These are phyloP conservation scores for Plagodis pulveraria DNA, from an alignment of 2,888 invertebrate species.

Conservation along the genomic window DNA sequence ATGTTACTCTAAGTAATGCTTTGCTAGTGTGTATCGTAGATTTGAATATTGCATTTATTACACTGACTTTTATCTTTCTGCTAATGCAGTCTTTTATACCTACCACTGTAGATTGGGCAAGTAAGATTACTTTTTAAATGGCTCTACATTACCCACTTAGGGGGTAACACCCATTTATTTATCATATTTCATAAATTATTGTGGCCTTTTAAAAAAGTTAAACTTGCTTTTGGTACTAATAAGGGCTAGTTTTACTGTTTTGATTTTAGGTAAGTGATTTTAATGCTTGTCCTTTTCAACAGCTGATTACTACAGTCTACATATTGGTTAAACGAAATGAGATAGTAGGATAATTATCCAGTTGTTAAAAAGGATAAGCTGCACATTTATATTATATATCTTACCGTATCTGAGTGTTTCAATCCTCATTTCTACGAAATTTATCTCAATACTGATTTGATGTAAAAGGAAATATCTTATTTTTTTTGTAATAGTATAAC, in stretches of 20 bases:
- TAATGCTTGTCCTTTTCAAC: slow-evolving; percentile 57
- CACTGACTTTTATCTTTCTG: slow-evolving; percentile 38
- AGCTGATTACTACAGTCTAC: slow-evolving; percentile 36
- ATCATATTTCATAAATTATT: slow-evolving; percentile 80
- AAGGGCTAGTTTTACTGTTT: slow-evolving; percentile 68
- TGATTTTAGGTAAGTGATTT: slow-evolving; percentile 62
- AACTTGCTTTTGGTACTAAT: slow-evolving; percentile 79
- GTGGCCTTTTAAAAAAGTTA: slow-evolving; percentile 78
- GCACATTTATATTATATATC: slow-evolving; percentile 43
- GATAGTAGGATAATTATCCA: slow-evolving; percentile 24
- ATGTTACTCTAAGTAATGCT: slow-evolving; percentile 50
- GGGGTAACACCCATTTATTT: slow-evolving; percentile 74
- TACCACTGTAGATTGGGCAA: slow-evolving; percentile 71
- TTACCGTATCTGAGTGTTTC: slow-evolving; percentile 53
- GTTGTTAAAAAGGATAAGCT: slow-evolving; percentile 57
- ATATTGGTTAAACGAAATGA: slow-evolving; percentile 5
- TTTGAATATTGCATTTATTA: slow-evolving; percentile 63
- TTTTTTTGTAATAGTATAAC: slow-evolving; percentile 61
- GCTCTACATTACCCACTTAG: slow-evolving; percentile 65
- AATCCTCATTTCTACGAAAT: slow-evolving; percentile 55
- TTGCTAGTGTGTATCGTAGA: slow-evolving; percentile 53
- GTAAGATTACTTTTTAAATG: slow-evolving; percentile 63
- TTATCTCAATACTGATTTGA: slow-evolving; percentile 52
- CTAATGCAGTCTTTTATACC: slow-evolving; percentile 31
- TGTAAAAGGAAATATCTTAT: slow-evolving; percentile 54